Evolutionary conservation across 1,140 invertebrate species (phyloP).

Genomic region (Heliconius eleuchia): DNA sequence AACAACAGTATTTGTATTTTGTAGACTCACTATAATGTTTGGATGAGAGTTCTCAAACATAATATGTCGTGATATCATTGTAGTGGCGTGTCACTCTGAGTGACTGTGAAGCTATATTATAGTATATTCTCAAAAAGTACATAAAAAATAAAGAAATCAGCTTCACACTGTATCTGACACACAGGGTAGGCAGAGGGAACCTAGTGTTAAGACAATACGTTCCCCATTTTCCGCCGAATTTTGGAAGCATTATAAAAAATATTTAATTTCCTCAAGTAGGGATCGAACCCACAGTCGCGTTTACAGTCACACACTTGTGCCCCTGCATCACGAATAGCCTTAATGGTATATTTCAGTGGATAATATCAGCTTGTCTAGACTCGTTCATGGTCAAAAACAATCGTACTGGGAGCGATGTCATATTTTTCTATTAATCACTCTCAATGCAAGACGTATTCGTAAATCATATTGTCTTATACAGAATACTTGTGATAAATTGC

Average conservation of each 20-base stretch:
- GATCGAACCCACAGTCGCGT: too few species aligned
- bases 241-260: too few species aligned
- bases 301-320: too few species aligned
- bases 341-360: neutral
- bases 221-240: too few species aligned
- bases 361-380: neutral
- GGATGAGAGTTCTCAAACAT: neutral
- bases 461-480: neutral
- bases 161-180: too few species aligned
- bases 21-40: neutral
- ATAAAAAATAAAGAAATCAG: too few species aligned
- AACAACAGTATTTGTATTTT: neutral
- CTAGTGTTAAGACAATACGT: too few species aligned
- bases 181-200: too few species aligned
- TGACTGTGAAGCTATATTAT: neutral
- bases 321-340: too few species aligned
- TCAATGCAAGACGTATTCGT: neutral
- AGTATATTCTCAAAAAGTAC: neutral
- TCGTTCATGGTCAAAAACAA: neutral
- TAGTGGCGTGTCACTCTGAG: neutral
- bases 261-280: too few species aligned
- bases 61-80: neutral
- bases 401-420: neutral
- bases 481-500: neutral
- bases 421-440: constrained; percentile 2